Conservation (phyloP, 2,888 invertebrate genomes). For the Pyrrhia umbra region DNA sequence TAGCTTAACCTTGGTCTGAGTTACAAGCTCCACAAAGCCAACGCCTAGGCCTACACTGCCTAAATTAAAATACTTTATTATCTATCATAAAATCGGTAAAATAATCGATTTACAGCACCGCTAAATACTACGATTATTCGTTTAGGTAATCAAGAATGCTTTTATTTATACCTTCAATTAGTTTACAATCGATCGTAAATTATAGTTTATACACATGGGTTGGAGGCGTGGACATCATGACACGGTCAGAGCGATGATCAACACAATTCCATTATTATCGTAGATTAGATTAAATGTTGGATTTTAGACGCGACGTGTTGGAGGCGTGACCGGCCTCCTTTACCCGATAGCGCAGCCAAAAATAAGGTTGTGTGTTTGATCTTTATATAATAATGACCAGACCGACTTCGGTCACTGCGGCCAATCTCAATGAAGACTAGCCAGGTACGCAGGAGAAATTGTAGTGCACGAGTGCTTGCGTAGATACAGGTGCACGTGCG, state of each 20-base stretch:
- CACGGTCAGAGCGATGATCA: slow-evolving; percentile 5
- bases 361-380: background rate
- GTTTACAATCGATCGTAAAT: slow-evolving; percentile 33
- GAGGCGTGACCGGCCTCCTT: background rate
- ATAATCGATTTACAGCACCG: slow-evolving; percentile 16
- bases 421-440: too few species aligned
- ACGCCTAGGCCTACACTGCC: background rate
- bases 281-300: slow-evolving; percentile 41
- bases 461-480: too few species aligned
- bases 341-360: background rate
- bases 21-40: too few species aligned
- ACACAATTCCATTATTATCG: slow-evolving; percentile 28
- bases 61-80: background rate
- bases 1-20: too few species aligned
- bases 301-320: slow-evolving; percentile 27
- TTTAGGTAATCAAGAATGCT: slow-evolving; percentile 4
- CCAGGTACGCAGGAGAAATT: too few species aligned
- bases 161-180: background rate
- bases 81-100: background rate
- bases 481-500: too few species aligned
- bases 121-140: background rate
- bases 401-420: too few species aligned
- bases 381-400: too few species aligned
- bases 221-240: slow-evolving; percentile 61
- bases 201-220: slow-evolving; percentile 41